These are phyloP conservation scores for Pimephales promelas DNA, from an alignment of 2,113 vertebrate genomes.

Conservation along the genomic window DNA sequence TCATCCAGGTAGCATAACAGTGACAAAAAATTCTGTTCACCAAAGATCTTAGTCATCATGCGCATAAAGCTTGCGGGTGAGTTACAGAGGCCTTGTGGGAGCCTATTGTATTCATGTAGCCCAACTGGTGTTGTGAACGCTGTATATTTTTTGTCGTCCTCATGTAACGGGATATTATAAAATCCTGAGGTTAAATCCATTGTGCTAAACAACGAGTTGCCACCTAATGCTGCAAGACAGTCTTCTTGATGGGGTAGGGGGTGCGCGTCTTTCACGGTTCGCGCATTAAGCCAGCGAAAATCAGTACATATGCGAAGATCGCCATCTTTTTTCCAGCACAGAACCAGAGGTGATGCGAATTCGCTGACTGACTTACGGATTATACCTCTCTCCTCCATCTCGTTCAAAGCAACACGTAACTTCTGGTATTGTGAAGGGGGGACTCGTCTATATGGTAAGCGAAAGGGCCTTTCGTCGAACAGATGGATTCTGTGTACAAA, in stretches of 20 bases:
- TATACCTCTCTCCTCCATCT: conserved; percentile 6
- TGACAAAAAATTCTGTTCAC: conserved; percentile 4
- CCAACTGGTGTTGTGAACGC: no score
- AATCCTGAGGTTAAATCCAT: conserved; percentile 5
- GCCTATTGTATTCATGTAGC: no score
- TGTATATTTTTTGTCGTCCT: not conserved
- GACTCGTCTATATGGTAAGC: not conserved
- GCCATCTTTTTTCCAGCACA: conserved; percentile 5
- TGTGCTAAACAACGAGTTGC: not conserved
- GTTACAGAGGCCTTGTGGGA: not conserved
- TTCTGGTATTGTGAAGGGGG: conserved; percentile 15
- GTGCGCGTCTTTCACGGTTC: not conserved
- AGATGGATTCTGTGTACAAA: conserved; percentile 15
- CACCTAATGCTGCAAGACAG: not conserved
- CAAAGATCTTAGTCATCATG: conserved; percentile 3
- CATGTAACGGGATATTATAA: conserved; percentile 14
- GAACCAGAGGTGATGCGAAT: conserved; percentile 1
- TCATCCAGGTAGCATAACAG: conserved; percentile 20
- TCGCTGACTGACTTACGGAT: not conserved
- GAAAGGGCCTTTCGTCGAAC: not conserved
- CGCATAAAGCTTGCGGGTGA: conserved; percentile 1
- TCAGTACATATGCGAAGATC: not conserved
- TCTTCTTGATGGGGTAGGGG: conserved; percentile 12
- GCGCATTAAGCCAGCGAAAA: not conserved
- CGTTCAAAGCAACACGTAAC: not conserved